Evolutionary conservation across 2,797 vertebrate species (phyloP), one percentile per base, ranked within the genome.

Genomic region (Odontamblyopus lacepedii): DNA sequence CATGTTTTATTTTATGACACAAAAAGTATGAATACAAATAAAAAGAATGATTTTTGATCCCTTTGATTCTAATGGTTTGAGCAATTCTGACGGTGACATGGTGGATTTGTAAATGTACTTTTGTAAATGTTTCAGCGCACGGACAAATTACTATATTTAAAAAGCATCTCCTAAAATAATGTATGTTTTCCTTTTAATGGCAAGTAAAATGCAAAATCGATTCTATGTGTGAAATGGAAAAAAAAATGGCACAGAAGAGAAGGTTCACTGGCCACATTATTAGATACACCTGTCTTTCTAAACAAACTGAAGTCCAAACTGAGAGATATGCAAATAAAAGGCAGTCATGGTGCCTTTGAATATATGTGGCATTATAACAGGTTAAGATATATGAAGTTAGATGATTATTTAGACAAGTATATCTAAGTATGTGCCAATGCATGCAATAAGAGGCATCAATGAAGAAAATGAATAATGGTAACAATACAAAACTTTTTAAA

Each of bases 71-170:
- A 50, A 50, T 51, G 26, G 12, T 48, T 51, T 66, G 63, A 65
- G 41, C 41, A 27, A 27, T 50, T 48, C 15, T 63, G 62, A 63
- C 35, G 23, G 23, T 23, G 23, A n/a, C 62, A 44, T 1, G 81
- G 76, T 72, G 71, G 81, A 83, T 77, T 75, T 70, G 41, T 77
- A 73, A 84, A 80, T 71, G 76, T 74, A 86, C 75, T 77, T 82
- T 6, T 38, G 27, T 76, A 29, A 63, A 60, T 69, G 56, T 63
- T 61, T 65, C 57, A 29, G 51, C 15, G 32, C 27, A 32, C 66
- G 55, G 12, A 63, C 3, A n/a, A 71, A 62, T 76, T 61, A 48
- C 70, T 67, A 69, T 26, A 71, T 76, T 68, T 82, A 67, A 65
- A 74, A 30, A 69, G 23, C 8, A 70, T 51, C 27, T 60, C 74